Percentiles rank a stretch among this genome's conserved stretches.
phyloP scores from a whole-genome alignment of 2,797 vertebrate species.

The Poeciliopsis turneri region DNA sequence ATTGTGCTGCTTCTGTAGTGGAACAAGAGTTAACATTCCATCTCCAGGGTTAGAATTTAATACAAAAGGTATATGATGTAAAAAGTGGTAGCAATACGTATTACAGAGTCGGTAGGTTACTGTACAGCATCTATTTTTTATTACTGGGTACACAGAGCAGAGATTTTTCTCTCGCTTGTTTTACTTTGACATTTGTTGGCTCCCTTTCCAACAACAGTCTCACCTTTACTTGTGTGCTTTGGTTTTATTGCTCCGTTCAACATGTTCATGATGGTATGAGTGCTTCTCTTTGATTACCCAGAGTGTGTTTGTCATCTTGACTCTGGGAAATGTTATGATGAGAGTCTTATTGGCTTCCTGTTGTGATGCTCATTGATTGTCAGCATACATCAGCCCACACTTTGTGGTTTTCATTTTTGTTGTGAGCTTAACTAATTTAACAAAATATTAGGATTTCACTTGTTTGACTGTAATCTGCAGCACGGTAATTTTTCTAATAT shows the following conservation, averaged over 20 bases:
- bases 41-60: background rate
- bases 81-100: background rate
- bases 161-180: background rate
- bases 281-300: slow-evolving; percentile 9
- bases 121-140: background rate
- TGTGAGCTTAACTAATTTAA: background rate
- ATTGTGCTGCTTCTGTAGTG: background rate
- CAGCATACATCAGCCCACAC: background rate
- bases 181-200: slow-evolving; percentile 7
- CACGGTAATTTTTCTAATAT: background rate
- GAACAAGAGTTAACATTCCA: background rate
- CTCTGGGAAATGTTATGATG: slow-evolving; percentile 1
- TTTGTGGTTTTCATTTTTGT: background rate
- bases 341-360: background rate
- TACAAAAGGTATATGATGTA: background rate
- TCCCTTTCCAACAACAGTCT: slow-evolving; percentile 5
- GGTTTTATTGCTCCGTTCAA: slow-evolving; percentile 1
- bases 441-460: background rate
- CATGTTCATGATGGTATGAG: background rate
- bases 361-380: slow-evolving; percentile 10
- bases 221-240: background rate
- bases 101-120: background rate
- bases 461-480: background rate
- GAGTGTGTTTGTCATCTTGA: background rate
- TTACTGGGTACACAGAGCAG: background rate